These are phyloP conservation scores for Rallus limicola DNA, from an alignment of 2,113 vertebrate species.

Conservation along the genomic window DNA sequence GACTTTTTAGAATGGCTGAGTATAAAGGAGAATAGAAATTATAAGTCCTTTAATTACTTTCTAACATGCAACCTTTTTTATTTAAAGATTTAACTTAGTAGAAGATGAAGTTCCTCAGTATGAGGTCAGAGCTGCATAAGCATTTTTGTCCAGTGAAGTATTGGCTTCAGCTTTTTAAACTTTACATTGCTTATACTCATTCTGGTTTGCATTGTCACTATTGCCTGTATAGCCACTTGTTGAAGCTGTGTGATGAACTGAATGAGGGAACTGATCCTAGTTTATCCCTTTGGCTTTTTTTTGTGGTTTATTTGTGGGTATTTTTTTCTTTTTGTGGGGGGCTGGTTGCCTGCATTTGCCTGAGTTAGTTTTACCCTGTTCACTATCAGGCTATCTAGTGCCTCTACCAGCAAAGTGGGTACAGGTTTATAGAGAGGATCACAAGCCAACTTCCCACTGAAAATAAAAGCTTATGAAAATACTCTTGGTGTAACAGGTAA, in stretches of 20 bases:
- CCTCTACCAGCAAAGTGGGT: neutral
- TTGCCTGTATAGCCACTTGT: neutral
- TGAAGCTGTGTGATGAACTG: neutral
- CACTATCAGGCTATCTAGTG: neutral
- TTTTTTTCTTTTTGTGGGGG: neutral
- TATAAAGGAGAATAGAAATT: neutral
- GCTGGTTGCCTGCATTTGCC: neutral
- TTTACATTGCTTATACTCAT: neutral
- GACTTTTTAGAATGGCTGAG: neutral
- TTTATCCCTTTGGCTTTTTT: neutral
- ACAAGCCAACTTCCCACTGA: neutral
- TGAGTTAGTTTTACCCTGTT: neutral
- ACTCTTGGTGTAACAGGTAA: neutral
- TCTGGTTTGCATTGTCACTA: neutral
- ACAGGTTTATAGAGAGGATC: neutral
- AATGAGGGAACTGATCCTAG: neutral
- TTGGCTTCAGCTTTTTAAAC: neutral
- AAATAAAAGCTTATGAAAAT: neutral
- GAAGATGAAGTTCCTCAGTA: neutral
- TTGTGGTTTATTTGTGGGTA: neutral
- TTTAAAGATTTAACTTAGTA: neutral
- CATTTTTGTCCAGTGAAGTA: neutral
- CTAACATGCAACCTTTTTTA: neutral
- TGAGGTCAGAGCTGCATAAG: neutral
- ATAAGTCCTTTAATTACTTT: neutral